Conservation (phyloP, 1,140 invertebrate species). For the Micrasema longulum region DNA sequence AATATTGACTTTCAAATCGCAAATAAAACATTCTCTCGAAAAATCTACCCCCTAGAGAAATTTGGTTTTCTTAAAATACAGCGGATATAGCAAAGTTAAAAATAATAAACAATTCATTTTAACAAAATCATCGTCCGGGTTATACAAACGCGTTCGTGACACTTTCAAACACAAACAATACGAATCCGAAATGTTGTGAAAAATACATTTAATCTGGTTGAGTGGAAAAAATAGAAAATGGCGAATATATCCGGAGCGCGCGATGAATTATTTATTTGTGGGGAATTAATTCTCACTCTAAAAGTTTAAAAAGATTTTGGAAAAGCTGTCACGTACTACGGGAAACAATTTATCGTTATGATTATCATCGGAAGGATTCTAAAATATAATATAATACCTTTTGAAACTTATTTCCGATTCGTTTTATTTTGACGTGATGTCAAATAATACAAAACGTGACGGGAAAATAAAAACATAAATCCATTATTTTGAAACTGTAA, state of each 20-base stretch:
- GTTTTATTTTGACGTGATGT: too few species aligned
- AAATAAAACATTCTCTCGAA: too few species aligned
- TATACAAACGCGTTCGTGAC: not conserved
- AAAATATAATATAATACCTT: conserved; percentile 1
- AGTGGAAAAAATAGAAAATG: conserved; percentile 6
- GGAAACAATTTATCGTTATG: conserved; percentile 14
- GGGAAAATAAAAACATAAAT: not conserved
- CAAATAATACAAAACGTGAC: not conserved
- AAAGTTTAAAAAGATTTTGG: conserved; percentile 7
- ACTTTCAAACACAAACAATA: not conserved
- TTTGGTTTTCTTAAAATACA: too few species aligned
- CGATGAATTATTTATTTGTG: not conserved
- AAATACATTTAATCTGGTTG: conserved; percentile 3
- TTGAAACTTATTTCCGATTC: not conserved
- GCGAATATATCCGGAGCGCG: not conserved
- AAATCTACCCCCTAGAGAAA: too few species aligned
- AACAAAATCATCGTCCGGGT: too few species aligned
- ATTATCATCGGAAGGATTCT: conserved; percentile 2
- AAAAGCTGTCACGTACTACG: conserved; percentile 8
- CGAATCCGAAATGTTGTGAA: not conserved
- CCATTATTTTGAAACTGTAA: too few species aligned
- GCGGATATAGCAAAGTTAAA: too few species aligned
- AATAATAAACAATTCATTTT: too few species aligned
- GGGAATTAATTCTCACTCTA: not conserved
- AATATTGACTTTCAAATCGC: too few species aligned